phyloP scores from a whole-genome alignment of 2,797 vertebrate genomes.

The Syngnathus acus region DNA sequence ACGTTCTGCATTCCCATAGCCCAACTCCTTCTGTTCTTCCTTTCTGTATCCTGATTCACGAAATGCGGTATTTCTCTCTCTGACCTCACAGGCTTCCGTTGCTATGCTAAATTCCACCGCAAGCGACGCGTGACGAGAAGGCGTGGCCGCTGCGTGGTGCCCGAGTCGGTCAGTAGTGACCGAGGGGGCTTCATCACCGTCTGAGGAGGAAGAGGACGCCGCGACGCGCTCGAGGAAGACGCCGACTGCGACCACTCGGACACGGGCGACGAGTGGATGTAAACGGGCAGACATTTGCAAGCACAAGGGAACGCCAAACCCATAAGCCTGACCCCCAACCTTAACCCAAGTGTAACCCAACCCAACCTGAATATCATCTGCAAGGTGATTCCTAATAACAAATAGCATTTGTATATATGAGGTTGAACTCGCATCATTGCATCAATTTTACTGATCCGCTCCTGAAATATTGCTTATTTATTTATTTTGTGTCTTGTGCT shows the following conservation, averaged over 20 bases:
- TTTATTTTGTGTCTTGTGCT: constrained; percentile 10
- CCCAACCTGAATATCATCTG: constrained; percentile 3
- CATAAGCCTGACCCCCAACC: background rate
- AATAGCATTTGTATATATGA: constrained; percentile 42
- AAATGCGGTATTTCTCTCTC: too few relatives aligned
- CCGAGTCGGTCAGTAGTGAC: constrained; percentile 78
- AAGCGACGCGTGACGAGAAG: constrained; percentile 88
- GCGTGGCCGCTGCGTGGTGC: constrained; percentile 91
- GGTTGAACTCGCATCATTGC: constrained; percentile 11
- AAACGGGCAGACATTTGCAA: constrained; percentile 1
- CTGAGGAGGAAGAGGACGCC: constrained; percentile 57
- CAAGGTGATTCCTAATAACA: constrained; percentile 18
- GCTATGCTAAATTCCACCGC: constrained; percentile 95
- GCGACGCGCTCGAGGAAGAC: constrained; percentile 9
- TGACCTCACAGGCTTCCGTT: constrained; percentile 78
- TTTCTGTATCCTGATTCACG: too few relatives aligned
- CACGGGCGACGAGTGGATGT: background rate
- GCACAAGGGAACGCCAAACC: background rate
- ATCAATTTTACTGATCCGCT: constrained; percentile 16
- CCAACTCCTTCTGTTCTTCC: too few relatives aligned
- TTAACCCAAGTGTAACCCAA: background rate
- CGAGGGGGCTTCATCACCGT: constrained; percentile 92
- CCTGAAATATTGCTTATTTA: constrained; percentile 17
- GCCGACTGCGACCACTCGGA: constrained; percentile 9
- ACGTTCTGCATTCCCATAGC: too few relatives aligned